Percentiles rank a stretch among this genome's conserved stretches.
phyloP scores from a whole-genome alignment of 2,888 invertebrate species.

The Tribolium freemani region DNA sequence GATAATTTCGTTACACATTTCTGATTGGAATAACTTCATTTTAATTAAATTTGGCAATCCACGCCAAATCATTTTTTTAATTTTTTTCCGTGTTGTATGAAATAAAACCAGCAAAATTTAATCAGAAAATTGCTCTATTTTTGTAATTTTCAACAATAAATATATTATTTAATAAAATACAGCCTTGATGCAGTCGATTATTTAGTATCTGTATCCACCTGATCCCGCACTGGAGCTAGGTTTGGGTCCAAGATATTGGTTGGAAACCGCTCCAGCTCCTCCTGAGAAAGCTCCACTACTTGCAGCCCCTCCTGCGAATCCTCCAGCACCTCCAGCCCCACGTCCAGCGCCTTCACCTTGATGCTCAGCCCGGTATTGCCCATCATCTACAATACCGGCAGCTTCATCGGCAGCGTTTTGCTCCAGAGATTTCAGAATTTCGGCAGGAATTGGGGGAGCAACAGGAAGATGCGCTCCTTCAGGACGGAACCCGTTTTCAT shows the following conservation, averaged over 20 bases:
- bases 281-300: not conserved
- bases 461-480: constrained; percentile 80
- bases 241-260: not conserved
- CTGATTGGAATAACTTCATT: not conserved
- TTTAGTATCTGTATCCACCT: constrained; percentile 26
- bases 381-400: constrained; percentile 70
- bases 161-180: constrained; percentile 22
- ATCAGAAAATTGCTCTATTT: constrained; percentile 5
- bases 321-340: constrained; percentile 1
- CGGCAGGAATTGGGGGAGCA: constrained; percentile 58
- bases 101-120: not conserved
- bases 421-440: constrained; percentile 48
- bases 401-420: constrained; percentile 67
- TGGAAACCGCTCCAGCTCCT: not conserved
- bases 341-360: constrained; percentile 36
- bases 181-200: constrained; percentile 22
- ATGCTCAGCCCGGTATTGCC: constrained; percentile 59
- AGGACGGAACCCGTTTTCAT: constrained; percentile 84
- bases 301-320: not conserved
- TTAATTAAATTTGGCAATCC: not conserved
- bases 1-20: not conserved
- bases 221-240: not conserved
- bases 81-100: too few relatives aligned
- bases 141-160: constrained; percentile 24
- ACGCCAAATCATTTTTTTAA: not conserved